Evolutionary conservation across 2,888 invertebrate genomes (phyloP).

Genomic region (Gari tellinella): DNA sequence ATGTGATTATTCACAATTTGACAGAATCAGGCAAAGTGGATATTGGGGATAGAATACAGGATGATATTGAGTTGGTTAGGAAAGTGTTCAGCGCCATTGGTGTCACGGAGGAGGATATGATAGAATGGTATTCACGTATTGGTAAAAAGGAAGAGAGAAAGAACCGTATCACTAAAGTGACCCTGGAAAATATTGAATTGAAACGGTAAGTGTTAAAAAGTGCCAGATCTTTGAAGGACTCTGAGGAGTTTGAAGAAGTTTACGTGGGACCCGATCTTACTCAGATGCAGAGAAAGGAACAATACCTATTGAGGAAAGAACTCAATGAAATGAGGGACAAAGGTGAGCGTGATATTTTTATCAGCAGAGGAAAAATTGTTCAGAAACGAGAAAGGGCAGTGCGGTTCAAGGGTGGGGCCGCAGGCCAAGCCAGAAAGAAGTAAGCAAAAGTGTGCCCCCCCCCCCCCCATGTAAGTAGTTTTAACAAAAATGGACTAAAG

Average conservation of each 20-base stretch:
- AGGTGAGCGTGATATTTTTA: conserved; percentile 7
- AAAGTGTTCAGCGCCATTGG: background rate
- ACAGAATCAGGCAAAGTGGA: background rate
- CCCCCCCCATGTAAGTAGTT: conserved; percentile 10
- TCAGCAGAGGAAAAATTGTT: conserved; percentile 1
- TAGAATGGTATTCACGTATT: background rate
- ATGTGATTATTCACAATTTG: background rate
- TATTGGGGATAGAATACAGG: background rate
- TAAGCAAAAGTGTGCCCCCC: background rate
- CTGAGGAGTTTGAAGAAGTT: background rate
- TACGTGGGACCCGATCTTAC: background rate
- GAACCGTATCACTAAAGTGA: background rate
- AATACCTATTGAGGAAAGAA: background rate
- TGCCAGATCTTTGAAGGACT: background rate
- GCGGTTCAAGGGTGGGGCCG: conserved; percentile 1
- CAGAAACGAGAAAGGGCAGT: background rate
- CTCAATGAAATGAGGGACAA: background rate
- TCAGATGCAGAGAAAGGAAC: background rate
- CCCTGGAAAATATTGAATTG: background rate
- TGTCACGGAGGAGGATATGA: background rate
- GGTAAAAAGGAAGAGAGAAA: background rate
- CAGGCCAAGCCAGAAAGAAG: background rate
- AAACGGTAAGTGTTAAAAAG: background rate
- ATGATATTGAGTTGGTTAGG: background rate
- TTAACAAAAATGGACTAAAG: background rate